phyloP scores from a whole-genome alignment of 2,888 invertebrate species.

The Strigamia crassipes region DNA sequence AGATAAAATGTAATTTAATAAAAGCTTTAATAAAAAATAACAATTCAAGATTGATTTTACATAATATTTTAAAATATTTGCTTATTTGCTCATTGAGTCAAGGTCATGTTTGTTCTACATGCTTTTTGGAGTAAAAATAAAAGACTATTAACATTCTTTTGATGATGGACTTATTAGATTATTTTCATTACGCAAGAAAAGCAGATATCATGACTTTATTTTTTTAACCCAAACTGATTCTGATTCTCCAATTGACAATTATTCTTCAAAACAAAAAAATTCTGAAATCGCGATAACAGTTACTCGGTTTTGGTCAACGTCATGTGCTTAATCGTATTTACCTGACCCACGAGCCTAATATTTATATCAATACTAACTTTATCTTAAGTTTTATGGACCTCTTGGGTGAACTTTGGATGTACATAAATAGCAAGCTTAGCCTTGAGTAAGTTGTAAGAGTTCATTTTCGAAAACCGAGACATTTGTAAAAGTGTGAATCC shows the following conservation, averaged over 20 bases:
- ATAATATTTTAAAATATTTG: background rate
- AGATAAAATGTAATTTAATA: background rate
- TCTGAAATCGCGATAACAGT: background rate
- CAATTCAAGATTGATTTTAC: background rate
- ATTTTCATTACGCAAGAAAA: background rate
- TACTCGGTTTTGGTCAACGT: background rate
- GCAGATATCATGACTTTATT: too few species aligned
- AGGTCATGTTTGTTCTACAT: background rate
- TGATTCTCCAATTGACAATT: background rate
- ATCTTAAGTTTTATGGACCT: slow-evolving; percentile 29
- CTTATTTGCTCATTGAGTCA: background rate
- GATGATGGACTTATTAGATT: slow-evolving; percentile 8
- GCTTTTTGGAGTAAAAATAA: background rate
- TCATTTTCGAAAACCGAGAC: background rate
- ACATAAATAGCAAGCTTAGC: background rate
- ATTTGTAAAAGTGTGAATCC: background rate
- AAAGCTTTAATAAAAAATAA: background rate
- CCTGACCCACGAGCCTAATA: slow-evolving; percentile 5
- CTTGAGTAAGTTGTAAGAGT: slow-evolving; percentile 37
- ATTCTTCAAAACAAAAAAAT: too few species aligned
- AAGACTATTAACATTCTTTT: slow-evolving; percentile 20
- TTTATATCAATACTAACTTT: slow-evolving; percentile 15
- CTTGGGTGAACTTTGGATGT: slow-evolving; percentile 33
- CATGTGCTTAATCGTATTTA: background rate
- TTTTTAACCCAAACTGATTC: background rate